Base-by-base conservation (phyloP, 2,888 invertebrate genomes). In the Epinotia demarniana region DNA sequence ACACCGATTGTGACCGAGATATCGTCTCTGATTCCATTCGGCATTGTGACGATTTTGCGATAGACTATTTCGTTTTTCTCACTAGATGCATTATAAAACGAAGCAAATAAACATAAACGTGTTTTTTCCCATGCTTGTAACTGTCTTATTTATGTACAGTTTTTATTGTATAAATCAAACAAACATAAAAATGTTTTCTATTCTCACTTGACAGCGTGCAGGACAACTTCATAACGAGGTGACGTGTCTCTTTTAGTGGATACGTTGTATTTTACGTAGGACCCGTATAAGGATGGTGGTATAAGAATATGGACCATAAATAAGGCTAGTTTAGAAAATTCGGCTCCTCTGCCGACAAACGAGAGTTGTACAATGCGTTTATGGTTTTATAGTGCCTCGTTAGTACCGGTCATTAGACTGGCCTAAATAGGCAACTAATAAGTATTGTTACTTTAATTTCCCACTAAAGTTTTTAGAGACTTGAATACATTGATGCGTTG, bases 381-480 rank as follows among this genome's bases (percentile, higher is more conserved):
- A 93, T 93, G 80, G 84, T 83, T 93, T 92, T 92, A 94, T 85
- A 83, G 85, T 79, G 82, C 83, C 93, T 93, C 90, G 92, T 94
- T 93, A 93, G 89, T 84, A 81, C 81, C 79, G 81, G 83, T 82
- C 90, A 92, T 92, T 91, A 92, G 89, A 86, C 84, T 82, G 81
- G 83, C 86, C 85, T 90, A 92, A 93, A 89, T 92, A 90, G 89
- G 89, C 55, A 67, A 75, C 75, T 91, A 90, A 94, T 93, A 93
- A 92, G 89, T 89, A 91, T 92, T 93, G 92, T 93, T 88, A 84
- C 83, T 80, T 80, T 57, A 77, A 71, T 75, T 73, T 76, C 76
- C 72, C 73, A 70, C 57, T 75, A 49, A 72, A 27, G 12, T 39
- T 73, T 73, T 77, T 78, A 77, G 67, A 72, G 60, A 49, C 18